These are phyloP conservation scores for Leptinotarsa defecta DNA, from an alignment of 1,140 invertebrate genomes.

Conservation along the genomic window DNA sequence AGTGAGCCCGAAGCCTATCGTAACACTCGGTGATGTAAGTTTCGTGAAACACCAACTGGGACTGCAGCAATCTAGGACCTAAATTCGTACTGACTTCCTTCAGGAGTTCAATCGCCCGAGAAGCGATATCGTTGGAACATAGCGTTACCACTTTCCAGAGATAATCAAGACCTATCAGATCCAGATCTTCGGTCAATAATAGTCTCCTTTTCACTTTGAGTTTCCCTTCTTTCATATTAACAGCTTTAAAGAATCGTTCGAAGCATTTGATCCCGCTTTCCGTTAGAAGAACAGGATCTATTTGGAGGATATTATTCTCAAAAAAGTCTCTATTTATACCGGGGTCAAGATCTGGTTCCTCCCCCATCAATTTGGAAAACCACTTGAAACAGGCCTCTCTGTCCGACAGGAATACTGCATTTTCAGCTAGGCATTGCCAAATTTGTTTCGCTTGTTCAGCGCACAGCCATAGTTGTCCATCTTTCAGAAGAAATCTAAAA, in stretches of 20 bases:
- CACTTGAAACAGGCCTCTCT: conserved; percentile 97
- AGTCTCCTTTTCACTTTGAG: conserved; percentile 83
- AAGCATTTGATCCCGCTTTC: conserved; percentile 95
- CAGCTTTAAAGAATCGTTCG: conserved; percentile 95
- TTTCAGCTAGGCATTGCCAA: conserved; percentile 94
- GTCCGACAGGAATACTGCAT: conserved; percentile 88
- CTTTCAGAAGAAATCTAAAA: conserved; percentile 80
- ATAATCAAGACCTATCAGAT: conserved; percentile 95
- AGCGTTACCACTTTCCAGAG: conserved; percentile 91
- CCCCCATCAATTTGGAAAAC: conserved; percentile 98
- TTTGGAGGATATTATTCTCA: conserved; percentile 90
- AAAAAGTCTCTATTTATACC: conserved; percentile 97
- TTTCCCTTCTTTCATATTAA: conserved; percentile 95
- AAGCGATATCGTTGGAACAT: conserved; percentile 89
- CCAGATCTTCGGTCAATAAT: conserved; percentile 80
- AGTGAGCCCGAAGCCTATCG: conserved; percentile 84
- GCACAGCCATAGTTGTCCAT: conserved; percentile 94
- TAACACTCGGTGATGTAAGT: conserved; percentile 89
- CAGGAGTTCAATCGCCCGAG: conserved; percentile 86
- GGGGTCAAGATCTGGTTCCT: conserved; percentile 95
- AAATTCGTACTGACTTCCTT: conserved; percentile 94
- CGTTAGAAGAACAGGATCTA: conserved; percentile 89
- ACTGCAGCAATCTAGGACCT: conserved; percentile 79
- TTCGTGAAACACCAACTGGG: conserved; percentile 82
- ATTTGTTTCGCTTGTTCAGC: conserved; percentile 96